Base-by-base conservation (phyloP, 2,113 vertebrate species). In the Oryzias curvinotus region DNA sequence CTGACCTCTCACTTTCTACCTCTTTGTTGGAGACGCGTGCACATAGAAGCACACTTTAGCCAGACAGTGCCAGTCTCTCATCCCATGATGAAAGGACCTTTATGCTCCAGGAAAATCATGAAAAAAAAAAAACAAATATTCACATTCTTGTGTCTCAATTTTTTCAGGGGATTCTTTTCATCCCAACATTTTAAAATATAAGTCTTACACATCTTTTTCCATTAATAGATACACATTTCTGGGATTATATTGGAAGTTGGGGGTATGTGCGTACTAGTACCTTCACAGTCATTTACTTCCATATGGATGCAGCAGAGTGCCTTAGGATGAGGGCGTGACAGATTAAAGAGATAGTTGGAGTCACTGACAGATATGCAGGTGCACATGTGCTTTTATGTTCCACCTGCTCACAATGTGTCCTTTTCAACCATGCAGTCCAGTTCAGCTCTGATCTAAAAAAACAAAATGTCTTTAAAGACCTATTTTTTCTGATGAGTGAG, bases 1-100 rank as follows among this genome's bases (percentile, higher is more conserved):
- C 76, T 73, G 62, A 75, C 66, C 61, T 84, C 82, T 75, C 47
- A 42, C 77, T 82, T 62, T 82, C 55, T 26, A 64, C 76, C 67
- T 57, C 25, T 44, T 67, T 65, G 52, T 73, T 56, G 68, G 43
- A 48, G 57, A 75, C 67, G 58, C 59, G 61, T 52, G 55, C 75
- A 73, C 68, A 70, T 59, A 41, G 53, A 62, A 45, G 52, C 67
- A 28, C 71, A 68, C 73, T 69, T 46, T 46, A 28, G 65, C 58
- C 59, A 62, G 62, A 74, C 78, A 68, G 75, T 83, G 68, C 83
- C 76, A 72, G 83, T 74, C 81, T 77, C 81, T 80, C 49, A 61
- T 68, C 62, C 65, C 14, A 61, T 55, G 46, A 79, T 67, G 76
- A 80, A 81, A 77, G 65, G 16, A 5, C 45, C 71, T 82, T 82